Base-by-base conservation (phyloP, 2,797 vertebrate genomes). In the Chrysocyon brachyurus region DNA sequence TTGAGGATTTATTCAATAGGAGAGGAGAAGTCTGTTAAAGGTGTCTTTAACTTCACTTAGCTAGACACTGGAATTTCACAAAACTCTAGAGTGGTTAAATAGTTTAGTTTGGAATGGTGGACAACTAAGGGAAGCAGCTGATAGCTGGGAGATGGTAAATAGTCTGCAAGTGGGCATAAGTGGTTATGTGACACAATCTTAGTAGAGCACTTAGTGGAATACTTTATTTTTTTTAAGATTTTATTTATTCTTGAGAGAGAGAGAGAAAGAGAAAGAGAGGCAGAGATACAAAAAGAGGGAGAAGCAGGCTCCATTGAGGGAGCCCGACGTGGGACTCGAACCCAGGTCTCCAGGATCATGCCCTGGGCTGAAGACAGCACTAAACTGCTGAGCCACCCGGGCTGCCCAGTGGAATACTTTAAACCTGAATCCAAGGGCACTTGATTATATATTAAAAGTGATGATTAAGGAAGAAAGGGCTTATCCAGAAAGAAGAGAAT, bases 11-110 rank as follows among this genome's bases (percentile, higher is more conserved):
- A 78, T 17, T 87, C 66, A 89, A 54, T 81, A 33, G 12, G 24
- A 91, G 36, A 63, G 28, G 21, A 75, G 28, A 87, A 66, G 54
- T 4, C 9, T 68, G 78, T 95, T 93, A 91, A 73, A 97, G 85
- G 52, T 81, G 15, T 59, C 36, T 61, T 72, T n/a, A 73, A 68
- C 22, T 81, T 88, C 31, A 83, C 54, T 94, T 88, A 70, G 61
- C n/a, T 73, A 85, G 57, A 83, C 16, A 59, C 22, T 40, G 36
- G 40, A 85, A 94, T 82, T 91, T 93, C 56, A 86, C 22, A 56
- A 68, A 79, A 12, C 28, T 75, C 36, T 94, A 68, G 9, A 89
- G n/a, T 85, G n/a, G 12, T 93, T 68, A 87, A 61, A 54, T 78
- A 79, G 52, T 54, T 92, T 94, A 73, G 33, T 40, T 52, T 56